Conservation (phyloP, 2,888 invertebrate species). For the Petrolisthes cinctipes region DNA sequence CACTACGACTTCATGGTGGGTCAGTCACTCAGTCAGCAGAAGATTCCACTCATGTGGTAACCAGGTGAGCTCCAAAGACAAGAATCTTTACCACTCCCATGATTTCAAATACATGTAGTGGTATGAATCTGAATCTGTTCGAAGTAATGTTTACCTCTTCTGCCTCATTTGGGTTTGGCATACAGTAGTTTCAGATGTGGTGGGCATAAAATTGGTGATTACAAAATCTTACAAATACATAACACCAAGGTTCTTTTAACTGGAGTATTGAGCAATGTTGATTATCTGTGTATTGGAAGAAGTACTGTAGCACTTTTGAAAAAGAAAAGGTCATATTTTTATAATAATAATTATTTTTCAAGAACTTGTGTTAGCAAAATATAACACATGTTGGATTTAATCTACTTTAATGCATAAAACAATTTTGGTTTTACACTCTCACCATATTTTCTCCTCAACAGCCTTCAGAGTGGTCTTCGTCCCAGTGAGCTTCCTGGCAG, state of each 20-base stretch:
- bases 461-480: neutral
- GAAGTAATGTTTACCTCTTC: no score
- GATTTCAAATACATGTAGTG: neutral
- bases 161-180: no score
- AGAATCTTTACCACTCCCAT: neutral
- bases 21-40: neutral
- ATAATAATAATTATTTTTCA: neutral
- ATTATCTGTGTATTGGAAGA: neutral
- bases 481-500: slow-evolving; percentile 37
- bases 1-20: slow-evolving; percentile 47
- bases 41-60: slow-evolving; percentile 30
- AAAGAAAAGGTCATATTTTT: neutral
- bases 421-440: neutral
- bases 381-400: neutral
- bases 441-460: neutral
- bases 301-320: neutral
- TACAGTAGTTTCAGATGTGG: no score
- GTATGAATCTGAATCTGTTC: no score
- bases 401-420: neutral
- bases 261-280: neutral
- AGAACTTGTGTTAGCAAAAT: neutral
- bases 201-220: no score
- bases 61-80: slow-evolving; percentile 20
- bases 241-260: neutral
- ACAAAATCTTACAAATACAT: neutral